Evolutionary conservation across 2,113 vertebrate species (phyloP).

Genomic region (Odobenus rosmarus): DNA sequence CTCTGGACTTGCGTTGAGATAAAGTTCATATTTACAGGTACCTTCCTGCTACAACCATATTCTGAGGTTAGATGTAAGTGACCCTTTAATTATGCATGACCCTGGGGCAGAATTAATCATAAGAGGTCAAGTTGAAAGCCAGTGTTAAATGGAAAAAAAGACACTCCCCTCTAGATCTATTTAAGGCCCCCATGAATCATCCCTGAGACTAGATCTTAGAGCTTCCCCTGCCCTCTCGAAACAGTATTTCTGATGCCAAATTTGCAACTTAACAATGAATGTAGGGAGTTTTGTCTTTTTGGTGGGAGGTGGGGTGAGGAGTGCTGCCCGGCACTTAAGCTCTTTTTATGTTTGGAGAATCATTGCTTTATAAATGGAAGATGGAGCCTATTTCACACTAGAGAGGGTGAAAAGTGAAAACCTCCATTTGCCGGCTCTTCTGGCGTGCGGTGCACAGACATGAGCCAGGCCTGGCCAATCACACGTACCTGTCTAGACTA

Average conservation of each 20-base stretch:
- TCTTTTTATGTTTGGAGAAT: not conserved
- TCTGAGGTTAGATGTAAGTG: not conserved
- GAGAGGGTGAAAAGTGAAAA: not conserved
- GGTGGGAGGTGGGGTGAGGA: fast-evolving
- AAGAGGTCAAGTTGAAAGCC: not conserved
- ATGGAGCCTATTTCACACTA: not conserved
- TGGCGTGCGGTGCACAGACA: too few species aligned
- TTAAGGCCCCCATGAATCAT: not conserved
- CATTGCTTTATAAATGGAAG: not conserved
- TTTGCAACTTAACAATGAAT: not conserved
- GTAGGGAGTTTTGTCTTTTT: not conserved
- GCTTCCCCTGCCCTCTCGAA: not conserved
- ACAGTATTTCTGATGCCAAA: not conserved
- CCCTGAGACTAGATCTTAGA: not conserved
- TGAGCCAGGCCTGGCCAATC: not conserved
- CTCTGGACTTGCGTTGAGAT: not conserved
- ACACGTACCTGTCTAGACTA: not conserved
- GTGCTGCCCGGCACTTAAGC: not conserved
- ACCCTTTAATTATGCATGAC: not conserved
- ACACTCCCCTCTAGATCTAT: not conserved
- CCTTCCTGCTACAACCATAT: not conserved
- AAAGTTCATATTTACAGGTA: not conserved
- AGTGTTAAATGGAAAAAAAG: not conserved
- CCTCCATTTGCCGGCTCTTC: not conserved
- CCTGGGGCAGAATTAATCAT: not conserved